These are phyloP conservation scores for Oreotragus oreotragus DNA, from an alignment of 2,113 vertebrate genomes.

Conservation along the genomic window DNA sequence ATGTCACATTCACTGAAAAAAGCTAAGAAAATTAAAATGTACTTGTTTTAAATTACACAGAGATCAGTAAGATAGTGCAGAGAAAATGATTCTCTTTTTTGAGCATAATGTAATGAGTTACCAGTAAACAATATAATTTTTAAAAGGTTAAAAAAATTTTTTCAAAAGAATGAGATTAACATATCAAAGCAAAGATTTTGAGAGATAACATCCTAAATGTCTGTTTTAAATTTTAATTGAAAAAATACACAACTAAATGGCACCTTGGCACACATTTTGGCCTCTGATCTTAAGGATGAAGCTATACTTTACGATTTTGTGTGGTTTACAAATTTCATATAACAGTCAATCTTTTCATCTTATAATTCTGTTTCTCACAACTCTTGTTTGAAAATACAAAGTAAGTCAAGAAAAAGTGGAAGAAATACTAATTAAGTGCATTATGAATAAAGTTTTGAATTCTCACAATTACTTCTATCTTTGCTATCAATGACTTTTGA, in stretches of 20 bases:
- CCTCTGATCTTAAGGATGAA: neutral
- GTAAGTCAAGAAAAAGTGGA: neutral
- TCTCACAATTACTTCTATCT: neutral
- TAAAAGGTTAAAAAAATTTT: neutral
- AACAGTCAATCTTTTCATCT: neutral
- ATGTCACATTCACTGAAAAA: neutral
- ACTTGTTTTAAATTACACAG: constrained; percentile 19
- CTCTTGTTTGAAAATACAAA: neutral
- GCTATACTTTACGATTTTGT: neutral
- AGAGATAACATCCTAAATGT: neutral
- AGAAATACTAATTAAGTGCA: neutral
- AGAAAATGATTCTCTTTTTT: neutral
- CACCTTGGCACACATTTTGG: neutral
- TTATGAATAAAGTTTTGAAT: neutral
- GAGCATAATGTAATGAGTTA: neutral
- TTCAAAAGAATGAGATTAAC: neutral
- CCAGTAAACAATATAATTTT: neutral
- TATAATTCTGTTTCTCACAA: neutral
- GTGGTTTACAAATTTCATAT: neutral
- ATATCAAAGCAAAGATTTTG: neutral
- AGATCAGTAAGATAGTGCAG: neutral
- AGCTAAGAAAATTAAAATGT: constrained; percentile 9
- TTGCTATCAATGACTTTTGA: neutral
- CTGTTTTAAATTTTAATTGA: neutral
- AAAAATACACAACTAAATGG: neutral